Conservation (phyloP, 2,113 vertebrate species). For the Narcine bancroftii region DNA sequence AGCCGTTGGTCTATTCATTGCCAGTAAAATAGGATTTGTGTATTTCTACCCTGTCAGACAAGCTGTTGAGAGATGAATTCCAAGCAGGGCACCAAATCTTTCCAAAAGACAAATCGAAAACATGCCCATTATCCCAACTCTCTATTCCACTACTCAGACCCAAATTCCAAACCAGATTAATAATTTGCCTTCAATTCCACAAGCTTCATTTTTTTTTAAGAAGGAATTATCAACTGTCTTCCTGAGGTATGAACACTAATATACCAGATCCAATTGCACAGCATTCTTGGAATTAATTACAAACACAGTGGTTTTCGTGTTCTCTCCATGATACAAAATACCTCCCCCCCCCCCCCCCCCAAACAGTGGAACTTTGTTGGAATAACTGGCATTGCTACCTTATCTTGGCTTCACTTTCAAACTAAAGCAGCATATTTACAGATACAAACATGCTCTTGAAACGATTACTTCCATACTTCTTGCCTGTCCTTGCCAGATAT, state of each 20-base stretch:
- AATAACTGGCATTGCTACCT: not conserved
- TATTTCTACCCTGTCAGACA: too few species aligned
- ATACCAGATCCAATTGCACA: not conserved
- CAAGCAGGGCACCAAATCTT: too few species aligned
- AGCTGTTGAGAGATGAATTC: too few species aligned
- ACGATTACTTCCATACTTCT: conserved; percentile 9
- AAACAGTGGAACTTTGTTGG: not conserved
- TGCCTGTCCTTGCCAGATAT: conserved; percentile 4
- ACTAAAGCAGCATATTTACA: not conserved
- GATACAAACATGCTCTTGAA: not conserved
- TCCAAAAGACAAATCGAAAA: too few species aligned
- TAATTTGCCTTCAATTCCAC: too few species aligned
- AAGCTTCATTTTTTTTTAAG: too few species aligned
- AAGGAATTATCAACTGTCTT: not conserved
- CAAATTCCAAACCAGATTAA: too few species aligned
- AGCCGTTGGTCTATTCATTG: too few species aligned
- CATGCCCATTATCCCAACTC: too few species aligned
- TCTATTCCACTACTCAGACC: too few species aligned
- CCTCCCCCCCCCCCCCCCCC: too few species aligned
- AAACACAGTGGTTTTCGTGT: not conserved
- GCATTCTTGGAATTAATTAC: not conserved
- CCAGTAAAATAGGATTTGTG: too few species aligned
- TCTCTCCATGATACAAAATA: not conserved
- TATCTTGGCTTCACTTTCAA: not conserved
- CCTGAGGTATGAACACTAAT: not conserved